These are phyloP conservation scores for Yasuhikotakia modesta DNA, from an alignment of 2,797 vertebrate species.

Conservation along the genomic window DNA sequence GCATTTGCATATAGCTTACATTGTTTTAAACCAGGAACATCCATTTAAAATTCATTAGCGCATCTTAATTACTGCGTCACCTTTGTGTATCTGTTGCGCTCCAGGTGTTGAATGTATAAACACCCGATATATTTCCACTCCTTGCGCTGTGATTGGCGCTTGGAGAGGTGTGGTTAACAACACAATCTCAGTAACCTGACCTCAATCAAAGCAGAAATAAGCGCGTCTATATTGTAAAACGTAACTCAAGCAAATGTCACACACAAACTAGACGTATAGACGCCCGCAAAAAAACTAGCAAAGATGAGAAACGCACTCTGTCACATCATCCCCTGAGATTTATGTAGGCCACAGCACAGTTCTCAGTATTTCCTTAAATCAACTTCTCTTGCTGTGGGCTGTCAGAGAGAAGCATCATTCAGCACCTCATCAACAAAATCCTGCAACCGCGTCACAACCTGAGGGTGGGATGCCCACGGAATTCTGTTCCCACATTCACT, in stretches of 20 bases:
- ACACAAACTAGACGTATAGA: constrained; percentile 12
- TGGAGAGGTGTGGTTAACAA: too few species aligned
- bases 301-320: neutral
- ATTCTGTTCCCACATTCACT: constrained; percentile 18
- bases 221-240: neutral
- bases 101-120: neutral
- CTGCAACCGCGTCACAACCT: constrained; percentile 16
- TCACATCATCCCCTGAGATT: constrained; percentile 27
- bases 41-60: neutral
- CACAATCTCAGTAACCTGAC: too few species aligned
- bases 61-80: neutral
- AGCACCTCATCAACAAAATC: constrained; percentile 31
- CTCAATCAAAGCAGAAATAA: constrained; percentile 7
- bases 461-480: neutral
- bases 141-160: too few species aligned
- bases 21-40: neutral
- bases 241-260: neutral
- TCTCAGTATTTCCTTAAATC: constrained; percentile 29
- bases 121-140: neutral
- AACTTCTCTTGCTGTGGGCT: constrained; percentile 1
- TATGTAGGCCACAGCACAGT: constrained; percentile 10
- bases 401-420: constrained; percentile 29
- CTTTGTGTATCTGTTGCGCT: neutral
- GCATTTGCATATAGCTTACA: neutral
- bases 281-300: neutral